These are phyloP conservation scores for Drosophila chauvacae DNA, from an alignment of 1,140 invertebrate genomes.

Conservation along the genomic window DNA sequence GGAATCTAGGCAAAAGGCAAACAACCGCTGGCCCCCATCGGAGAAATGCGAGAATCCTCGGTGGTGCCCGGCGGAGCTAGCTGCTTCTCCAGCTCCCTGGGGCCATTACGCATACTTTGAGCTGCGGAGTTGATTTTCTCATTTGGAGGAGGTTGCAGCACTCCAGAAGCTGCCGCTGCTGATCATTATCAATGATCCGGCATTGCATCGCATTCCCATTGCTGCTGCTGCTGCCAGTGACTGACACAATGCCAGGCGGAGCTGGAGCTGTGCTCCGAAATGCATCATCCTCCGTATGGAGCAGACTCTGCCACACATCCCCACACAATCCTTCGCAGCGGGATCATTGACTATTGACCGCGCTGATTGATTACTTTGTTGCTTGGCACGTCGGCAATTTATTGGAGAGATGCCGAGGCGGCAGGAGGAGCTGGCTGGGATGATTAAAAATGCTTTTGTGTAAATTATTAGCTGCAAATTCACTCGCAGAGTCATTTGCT, in stretches of 20 bases:
- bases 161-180: slow-evolving; percentile 53
- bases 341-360: slow-evolving; percentile 69
- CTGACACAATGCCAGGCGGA: slow-evolving; percentile 61
- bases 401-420: slow-evolving; percentile 47
- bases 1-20: slow-evolving; percentile 65
- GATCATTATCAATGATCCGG: slow-evolving; percentile 82
- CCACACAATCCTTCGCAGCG: slow-evolving; percentile 29
- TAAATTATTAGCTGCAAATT: slow-evolving; percentile 83
- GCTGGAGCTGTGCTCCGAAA: slow-evolving; percentile 39
- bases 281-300: slow-evolving; percentile 30
- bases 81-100: slow-evolving; percentile 62
- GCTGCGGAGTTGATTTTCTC: slow-evolving; percentile 69
- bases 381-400: slow-evolving; percentile 71
- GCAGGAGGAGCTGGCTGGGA: slow-evolving; percentile 31
- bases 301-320: slow-evolving; percentile 3
- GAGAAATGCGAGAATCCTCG: slow-evolving; percentile 40
- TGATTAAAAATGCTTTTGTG: slow-evolving; percentile 83
- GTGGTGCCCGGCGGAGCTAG: slow-evolving; percentile 11
- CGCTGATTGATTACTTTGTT: slow-evolving; percentile 81
- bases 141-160: slow-evolving; percentile 53
- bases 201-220: slow-evolving; percentile 66
- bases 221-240: slow-evolving; percentile 30
- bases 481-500: slow-evolving; percentile 74
- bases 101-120: slow-evolving; percentile 83
- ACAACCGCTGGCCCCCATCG: slow-evolving; percentile 59